Evolutionary conservation across 2,888 invertebrate species (phyloP).

Genomic region (Dryomyza anilis): DNA sequence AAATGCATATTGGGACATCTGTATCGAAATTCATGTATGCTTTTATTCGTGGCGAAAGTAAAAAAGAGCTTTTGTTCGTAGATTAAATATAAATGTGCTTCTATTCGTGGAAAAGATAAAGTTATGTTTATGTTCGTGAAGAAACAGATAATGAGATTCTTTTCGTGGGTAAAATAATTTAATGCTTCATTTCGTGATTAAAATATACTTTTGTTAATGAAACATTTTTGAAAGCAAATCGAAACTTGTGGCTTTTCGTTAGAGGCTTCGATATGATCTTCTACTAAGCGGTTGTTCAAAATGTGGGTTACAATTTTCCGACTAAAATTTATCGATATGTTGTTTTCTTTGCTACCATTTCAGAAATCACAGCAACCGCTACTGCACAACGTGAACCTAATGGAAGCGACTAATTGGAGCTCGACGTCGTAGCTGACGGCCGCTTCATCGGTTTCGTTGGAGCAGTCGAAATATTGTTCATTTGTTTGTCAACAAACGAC

Average conservation of each 20-base stretch:
- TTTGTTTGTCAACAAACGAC: neutral
- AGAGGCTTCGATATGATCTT: neutral
- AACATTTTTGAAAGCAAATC: neutral
- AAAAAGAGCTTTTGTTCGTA: too few relatives aligned
- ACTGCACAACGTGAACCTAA: neutral
- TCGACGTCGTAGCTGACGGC: too few relatives aligned
- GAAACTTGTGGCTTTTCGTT: neutral
- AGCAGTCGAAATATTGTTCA: neutral
- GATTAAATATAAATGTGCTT: too few relatives aligned
- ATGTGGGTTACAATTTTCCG: neutral
- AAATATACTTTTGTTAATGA: too few relatives aligned
- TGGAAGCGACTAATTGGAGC: neutral
- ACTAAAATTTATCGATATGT: neutral
- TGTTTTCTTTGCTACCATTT: neutral
- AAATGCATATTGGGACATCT: too few relatives aligned
- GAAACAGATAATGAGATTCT: too few relatives aligned
- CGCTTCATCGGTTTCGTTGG: neutral
- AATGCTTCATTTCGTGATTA: too few relatives aligned
- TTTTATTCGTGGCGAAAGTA: too few relatives aligned
- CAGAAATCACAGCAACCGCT: neutral
- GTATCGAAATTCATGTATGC: too few relatives aligned
- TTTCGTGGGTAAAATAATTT: too few relatives aligned
- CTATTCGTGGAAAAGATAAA: too few relatives aligned
- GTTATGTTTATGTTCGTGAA: too few relatives aligned
- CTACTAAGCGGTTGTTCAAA: neutral